Conservation (phyloP, 2,113 vertebrate species). For the Phylloscopus whistleri region DNA sequence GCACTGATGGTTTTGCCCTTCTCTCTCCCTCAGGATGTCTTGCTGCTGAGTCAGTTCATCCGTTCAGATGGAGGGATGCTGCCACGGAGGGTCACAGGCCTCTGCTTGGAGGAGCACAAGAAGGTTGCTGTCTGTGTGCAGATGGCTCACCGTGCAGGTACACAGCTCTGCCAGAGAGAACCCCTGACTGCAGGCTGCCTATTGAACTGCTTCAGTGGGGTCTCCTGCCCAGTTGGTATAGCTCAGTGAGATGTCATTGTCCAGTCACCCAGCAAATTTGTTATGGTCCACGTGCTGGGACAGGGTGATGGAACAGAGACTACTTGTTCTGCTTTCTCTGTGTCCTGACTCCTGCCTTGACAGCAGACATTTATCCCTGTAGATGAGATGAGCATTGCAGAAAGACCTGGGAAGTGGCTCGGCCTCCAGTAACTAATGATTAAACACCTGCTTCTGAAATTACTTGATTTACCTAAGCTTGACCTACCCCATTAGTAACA, state of each 20-base stretch:
- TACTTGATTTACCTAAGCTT: not conserved
- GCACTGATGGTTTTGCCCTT: not conserved
- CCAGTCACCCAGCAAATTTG: not conserved
- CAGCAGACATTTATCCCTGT: not conserved
- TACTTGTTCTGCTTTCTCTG: not conserved
- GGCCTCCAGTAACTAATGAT: not conserved
- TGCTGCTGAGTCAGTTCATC: conserved; percentile 95
- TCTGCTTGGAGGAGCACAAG: conserved; percentile 90
- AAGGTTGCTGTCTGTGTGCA: conserved; percentile 91
- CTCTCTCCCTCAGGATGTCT: conserved; percentile 82
- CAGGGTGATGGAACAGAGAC: not conserved
- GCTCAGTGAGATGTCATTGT: not conserved
- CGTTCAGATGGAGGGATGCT: conserved; percentile 91
- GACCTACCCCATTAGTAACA: not conserved
- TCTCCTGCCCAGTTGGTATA: not conserved
- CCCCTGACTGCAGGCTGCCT: not conserved
- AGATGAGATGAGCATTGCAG: not conserved
- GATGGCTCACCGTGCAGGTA: conserved; percentile 97
- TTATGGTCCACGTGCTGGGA: not conserved
- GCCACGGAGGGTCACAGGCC: conserved; percentile 84
- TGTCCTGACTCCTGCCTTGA: not conserved
- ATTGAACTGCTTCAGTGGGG: not conserved
- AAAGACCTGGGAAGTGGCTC: not conserved
- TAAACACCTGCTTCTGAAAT: not conserved
- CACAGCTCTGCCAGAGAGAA: not conserved